A percentile compares a stretch with the other conserved stretches of the same genome.
Evolutionary conservation across 2,797 vertebrate species (phyloP).

Genomic region (Carcharodon carcharias): DNA sequence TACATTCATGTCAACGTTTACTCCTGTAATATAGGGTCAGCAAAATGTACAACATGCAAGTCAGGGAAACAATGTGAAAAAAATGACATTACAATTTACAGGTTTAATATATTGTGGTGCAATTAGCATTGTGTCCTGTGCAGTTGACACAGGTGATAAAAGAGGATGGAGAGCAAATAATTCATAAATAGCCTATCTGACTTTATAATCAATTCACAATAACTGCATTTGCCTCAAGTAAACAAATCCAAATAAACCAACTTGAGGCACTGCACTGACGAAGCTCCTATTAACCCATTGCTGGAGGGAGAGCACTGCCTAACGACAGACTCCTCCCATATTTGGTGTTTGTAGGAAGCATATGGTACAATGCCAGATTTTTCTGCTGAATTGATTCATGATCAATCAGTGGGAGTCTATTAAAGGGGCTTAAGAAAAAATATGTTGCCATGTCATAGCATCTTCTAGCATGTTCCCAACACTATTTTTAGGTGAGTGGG

Average conservation of each 20-base stretch:
- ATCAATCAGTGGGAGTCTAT: neutral
- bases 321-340: neutral
- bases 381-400: neutral
- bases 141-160: neutral
- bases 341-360: neutral
- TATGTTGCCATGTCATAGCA: neutral
- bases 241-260: neutral
- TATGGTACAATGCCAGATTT: neutral
- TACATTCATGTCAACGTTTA: neutral
- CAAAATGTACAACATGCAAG: neutral
- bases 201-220: neutral
- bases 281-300: neutral
- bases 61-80: neutral
- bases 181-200: neutral
- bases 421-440: neutral
- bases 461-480: neutral
- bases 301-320: neutral
- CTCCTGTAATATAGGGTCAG: neutral
- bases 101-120: neutral
- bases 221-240: neutral
- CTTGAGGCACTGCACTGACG: neutral
- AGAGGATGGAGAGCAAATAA: neutral
- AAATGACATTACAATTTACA: neutral
- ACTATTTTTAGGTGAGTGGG: neutral
- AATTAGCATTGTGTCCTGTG: neutral